Percentiles rank a stretch among this genome's conserved stretches.
phyloP scores from a whole-genome alignment of 2,888 invertebrate species.

The Rhagonycha lutea region DNA sequence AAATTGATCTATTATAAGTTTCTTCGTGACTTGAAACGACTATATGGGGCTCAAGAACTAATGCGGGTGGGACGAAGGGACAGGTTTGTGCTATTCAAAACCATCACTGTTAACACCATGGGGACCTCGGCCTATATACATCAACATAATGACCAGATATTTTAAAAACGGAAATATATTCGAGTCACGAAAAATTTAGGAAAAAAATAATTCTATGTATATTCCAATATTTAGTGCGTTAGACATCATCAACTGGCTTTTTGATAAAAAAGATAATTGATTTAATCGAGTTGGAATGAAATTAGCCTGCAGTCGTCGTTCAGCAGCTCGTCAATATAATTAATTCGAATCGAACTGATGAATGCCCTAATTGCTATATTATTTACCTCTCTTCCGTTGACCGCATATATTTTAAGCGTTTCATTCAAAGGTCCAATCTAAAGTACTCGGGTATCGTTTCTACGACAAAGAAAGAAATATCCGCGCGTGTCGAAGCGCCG shows the following conservation, averaged over 20 bases:
- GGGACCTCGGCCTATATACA: background rate
- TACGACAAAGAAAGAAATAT: constrained; percentile 35
- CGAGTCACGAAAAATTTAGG: background rate
- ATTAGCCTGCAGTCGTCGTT: constrained; percentile 7
- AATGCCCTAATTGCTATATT: constrained; percentile 21
- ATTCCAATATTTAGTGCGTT: background rate
- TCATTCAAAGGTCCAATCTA: constrained; percentile 1
- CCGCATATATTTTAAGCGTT: constrained; percentile 16
- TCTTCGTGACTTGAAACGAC: constrained; percentile 13
- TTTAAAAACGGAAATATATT: background rate
- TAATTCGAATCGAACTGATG: constrained; percentile 15
- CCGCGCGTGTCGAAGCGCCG: constrained; percentile 38
- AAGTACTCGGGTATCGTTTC: constrained; percentile 18
- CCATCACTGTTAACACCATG: constrained; percentile 15
- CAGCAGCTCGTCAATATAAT: constrained; percentile 11
- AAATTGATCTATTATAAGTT: constrained; percentile 14
- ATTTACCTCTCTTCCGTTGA: constrained; percentile 21
- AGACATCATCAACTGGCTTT: background rate
- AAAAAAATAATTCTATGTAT: background rate
- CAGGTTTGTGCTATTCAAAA: constrained; percentile 11
- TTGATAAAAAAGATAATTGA: background rate
- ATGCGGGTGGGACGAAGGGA: constrained; percentile 18
- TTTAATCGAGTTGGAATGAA: constrained; percentile 4
- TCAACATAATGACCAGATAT: constrained; percentile 14
- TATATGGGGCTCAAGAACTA: constrained; percentile 6